Conservation (phyloP, 2,888 invertebrate species). For the Leucoma salicis region DNA sequence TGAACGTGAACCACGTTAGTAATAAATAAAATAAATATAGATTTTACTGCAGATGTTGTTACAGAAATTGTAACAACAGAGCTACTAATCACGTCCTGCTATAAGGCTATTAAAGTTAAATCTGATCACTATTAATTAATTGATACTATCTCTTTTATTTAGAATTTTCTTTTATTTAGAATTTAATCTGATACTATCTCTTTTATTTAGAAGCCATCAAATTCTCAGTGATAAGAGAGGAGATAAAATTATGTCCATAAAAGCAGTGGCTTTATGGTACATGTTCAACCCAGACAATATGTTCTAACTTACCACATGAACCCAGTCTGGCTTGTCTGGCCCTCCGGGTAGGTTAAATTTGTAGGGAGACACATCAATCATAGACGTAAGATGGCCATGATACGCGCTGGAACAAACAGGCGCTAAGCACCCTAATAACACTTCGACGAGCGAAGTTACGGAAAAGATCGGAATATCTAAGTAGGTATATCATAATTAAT, state of each 20-base stretch:
- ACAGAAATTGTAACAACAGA: too few species aligned
- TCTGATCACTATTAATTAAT: too few species aligned
- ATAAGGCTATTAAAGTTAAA: too few species aligned
- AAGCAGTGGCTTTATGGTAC: conserved; percentile 18
- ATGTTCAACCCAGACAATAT: conserved; percentile 34
- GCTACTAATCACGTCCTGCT: too few species aligned
- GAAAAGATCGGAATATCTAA: conserved; percentile 16
- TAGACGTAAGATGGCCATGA: conserved; percentile 97
- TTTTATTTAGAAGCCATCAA: conserved; percentile 10
- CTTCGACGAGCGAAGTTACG: conserved; percentile 59
- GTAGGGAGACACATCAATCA: conserved; percentile 99
- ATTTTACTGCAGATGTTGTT: too few species aligned
- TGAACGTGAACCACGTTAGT: too few species aligned
- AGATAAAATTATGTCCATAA: conserved; percentile 15
- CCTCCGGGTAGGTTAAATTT: conserved; percentile 96
- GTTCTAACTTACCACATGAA: conserved; percentile 90
- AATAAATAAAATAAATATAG: too few species aligned
- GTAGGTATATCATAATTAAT: neutral
- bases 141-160: too few species aligned
- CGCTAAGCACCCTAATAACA: conserved; percentile 77
- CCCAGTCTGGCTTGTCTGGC: conserved; percentile 91
- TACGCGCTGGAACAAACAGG: conserved; percentile 94
- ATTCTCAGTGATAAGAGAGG: conserved; percentile 16
- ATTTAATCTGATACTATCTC: too few species aligned
- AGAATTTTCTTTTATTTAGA: too few species aligned